Evolutionary conservation across 2,113 vertebrate species (phyloP).

Genomic region (Aepyceros melampus): DNA sequence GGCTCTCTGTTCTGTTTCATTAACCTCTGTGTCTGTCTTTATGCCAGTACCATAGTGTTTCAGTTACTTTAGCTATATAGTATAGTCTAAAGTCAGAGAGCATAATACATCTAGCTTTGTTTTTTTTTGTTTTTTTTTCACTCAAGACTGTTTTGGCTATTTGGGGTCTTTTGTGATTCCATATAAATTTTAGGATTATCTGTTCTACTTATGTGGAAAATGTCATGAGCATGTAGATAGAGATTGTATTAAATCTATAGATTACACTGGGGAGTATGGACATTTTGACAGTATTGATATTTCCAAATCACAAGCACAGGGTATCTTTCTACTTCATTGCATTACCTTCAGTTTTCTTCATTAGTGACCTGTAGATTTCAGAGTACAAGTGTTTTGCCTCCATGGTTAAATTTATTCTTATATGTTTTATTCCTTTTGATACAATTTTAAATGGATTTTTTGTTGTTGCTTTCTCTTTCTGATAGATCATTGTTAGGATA

Average conservation of each 20-base stretch:
- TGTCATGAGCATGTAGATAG: background rate
- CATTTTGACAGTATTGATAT: background rate
- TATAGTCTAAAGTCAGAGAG: background rate
- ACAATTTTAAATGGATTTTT: background rate
- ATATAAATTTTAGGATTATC: background rate
- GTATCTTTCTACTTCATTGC: background rate
- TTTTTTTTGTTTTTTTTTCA: accelerated
- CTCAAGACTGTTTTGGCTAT: background rate
- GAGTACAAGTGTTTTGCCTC: background rate
- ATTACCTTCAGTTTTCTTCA: background rate
- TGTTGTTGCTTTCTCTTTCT: background rate
- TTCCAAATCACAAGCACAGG: background rate
- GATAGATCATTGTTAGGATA: background rate
- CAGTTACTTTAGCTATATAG: background rate
- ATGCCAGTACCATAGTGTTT: background rate
- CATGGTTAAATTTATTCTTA: background rate
- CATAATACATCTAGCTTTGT: background rate
- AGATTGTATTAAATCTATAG: background rate
- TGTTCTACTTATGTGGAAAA: background rate
- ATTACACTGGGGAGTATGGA: background rate
- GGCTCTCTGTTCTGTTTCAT: background rate
- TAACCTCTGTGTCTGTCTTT: background rate
- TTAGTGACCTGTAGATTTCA: background rate
- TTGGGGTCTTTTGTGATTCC: background rate
- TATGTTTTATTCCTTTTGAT: background rate